A percentile compares a stretch with the other conserved stretches of the same genome.
phyloP scores from a whole-genome alignment of 1,140 invertebrate genomes.

The Stegodyphus dumicola region DNA sequence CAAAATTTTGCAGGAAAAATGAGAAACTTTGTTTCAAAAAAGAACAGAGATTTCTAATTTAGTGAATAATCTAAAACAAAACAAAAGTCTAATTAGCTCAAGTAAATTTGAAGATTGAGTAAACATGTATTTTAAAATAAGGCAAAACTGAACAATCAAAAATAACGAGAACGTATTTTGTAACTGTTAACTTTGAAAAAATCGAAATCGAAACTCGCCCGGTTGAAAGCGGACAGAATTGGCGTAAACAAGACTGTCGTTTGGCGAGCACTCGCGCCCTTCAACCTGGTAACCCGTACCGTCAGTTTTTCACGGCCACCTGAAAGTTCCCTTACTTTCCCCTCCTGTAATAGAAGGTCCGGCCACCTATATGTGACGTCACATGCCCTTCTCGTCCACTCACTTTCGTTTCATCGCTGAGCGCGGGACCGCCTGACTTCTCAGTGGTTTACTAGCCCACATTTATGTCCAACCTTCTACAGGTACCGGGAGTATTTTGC shows the following conservation, averaged over 20 bases:
- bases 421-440: slow-evolving; percentile 27
- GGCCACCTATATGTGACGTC: slow-evolving; percentile 35
- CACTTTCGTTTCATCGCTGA: slow-evolving; percentile 29
- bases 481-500: background rate
- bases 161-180: too few species aligned
- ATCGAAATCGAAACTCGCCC: too few species aligned
- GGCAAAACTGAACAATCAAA: too few species aligned
- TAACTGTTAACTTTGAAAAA: too few species aligned
- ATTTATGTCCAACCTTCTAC: slow-evolving; percentile 25
- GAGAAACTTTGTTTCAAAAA: too few species aligned
- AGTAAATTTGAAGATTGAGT: too few species aligned
- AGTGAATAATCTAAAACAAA: too few species aligned
- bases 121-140: too few species aligned
- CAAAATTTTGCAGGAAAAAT: too few species aligned
- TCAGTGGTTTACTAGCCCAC: slow-evolving; percentile 45
- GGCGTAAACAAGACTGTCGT: background rate
- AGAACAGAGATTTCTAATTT: too few species aligned
- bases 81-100: too few species aligned
- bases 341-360: slow-evolving; percentile 18
- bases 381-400: slow-evolving; percentile 47
- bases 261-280: slow-evolving; percentile 9
- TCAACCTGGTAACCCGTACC: slow-evolving; percentile 55
- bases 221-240: too few species aligned
- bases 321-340: slow-evolving; percentile 48
- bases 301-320: slow-evolving; percentile 44